A percentile compares a stretch with the other conserved stretches of the same genome.
Conservation (phyloP, 2,888 invertebrate species). For the Spialia ferax region DNA sequence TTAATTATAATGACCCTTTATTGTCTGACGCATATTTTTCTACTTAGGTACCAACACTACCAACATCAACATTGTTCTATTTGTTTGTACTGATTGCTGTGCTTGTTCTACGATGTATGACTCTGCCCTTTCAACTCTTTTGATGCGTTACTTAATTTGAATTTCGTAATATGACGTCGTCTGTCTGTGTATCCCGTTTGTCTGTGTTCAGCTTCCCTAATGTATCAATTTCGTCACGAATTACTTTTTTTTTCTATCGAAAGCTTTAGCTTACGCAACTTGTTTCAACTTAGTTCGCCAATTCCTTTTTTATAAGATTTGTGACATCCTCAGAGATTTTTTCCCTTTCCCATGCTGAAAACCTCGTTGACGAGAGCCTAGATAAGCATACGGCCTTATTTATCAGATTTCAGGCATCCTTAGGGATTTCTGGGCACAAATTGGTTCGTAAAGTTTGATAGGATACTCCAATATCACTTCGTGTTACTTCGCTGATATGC, state of each 20-base stretch:
- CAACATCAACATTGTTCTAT: no score
- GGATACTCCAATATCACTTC: constrained; percentile 30
- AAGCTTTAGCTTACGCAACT: neutral
- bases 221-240: neutral
- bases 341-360: constrained; percentile 15
- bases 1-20: no score
- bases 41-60: no score
- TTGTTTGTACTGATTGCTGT: no score
- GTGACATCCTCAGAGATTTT: constrained; percentile 29
- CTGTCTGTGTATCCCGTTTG: neutral
- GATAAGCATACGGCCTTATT: constrained; percentile 36
- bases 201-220: neutral
- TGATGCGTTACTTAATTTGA: constrained; percentile 23
- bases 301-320: constrained; percentile 6
- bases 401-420: constrained; percentile 33
- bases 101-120: neutral
- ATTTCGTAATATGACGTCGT: constrained; percentile 1
- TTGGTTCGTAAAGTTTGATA: constrained; percentile 32
- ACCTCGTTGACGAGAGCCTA: constrained; percentile 21
- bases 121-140: neutral
- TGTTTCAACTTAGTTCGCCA: neutral
- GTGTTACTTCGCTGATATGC: neutral
- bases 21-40: no score
- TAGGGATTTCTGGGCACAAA: constrained; percentile 30
- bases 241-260: neutral